Conservation (phyloP, 2,888 invertebrate genomes). For the Diplolepis rosae region DNA sequence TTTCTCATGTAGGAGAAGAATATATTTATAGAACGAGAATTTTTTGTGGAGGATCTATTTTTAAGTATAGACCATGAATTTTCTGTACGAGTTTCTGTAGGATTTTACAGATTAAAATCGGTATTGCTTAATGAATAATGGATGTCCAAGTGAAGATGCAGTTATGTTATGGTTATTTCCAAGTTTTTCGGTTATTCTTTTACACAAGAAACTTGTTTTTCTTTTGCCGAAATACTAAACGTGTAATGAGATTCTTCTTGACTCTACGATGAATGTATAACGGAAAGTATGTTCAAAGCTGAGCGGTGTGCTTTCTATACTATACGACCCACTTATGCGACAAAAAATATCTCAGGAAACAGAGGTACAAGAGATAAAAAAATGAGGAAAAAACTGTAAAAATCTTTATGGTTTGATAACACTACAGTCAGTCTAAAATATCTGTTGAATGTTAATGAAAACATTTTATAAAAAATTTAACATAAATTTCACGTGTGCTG, state of each 20-base stretch:
- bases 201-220: background rate
- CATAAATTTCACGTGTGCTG: background rate
- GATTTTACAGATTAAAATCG: too few relatives aligned
- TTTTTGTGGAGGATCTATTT: background rate
- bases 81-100: too few relatives aligned
- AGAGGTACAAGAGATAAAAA: background rate
- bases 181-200: constrained; percentile 9
- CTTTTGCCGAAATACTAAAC: constrained; percentile 12
- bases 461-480: background rate
- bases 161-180: constrained; percentile 1
- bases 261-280: background rate
- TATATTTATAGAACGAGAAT: too few relatives aligned
- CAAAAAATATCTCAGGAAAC: constrained; percentile 10
- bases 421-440: background rate
- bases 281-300: constrained; percentile 16
- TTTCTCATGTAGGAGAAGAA: too few relatives aligned
- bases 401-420: constrained; percentile 1
- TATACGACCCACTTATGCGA: constrained; percentile 14
- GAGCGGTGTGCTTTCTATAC: constrained; percentile 22
- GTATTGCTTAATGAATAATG: constrained; percentile 1
- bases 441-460: constrained; percentile 9
- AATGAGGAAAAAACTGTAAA: background rate
- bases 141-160: constrained; percentile 13
- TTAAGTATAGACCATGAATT: too few relatives aligned
- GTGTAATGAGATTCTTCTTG: constrained; percentile 11